Evolutionary conservation across 2,113 vertebrate genomes (phyloP).

Genomic region (Oophaga pumilio): DNA sequence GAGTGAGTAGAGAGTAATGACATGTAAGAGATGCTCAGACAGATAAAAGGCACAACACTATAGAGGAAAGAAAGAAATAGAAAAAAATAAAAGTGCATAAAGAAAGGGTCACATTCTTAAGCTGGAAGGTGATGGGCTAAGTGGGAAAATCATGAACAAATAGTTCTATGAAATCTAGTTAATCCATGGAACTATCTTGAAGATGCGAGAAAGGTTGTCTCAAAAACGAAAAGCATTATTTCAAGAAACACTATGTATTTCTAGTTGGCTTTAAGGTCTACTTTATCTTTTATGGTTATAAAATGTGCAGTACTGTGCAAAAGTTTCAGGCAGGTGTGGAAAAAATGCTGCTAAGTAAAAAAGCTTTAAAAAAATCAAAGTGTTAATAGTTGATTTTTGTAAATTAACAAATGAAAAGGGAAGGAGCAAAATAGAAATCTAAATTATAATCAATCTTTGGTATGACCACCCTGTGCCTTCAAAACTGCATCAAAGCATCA

Average conservation of each 20-base stretch:
- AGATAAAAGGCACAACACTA: neutral
- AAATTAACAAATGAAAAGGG: too few relatives aligned
- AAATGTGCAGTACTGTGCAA: too few relatives aligned
- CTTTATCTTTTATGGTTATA: neutral
- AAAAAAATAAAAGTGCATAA: constrained; percentile 13
- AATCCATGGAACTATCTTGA: neutral
- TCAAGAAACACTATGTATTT: neutral
- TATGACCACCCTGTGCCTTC: too few relatives aligned
- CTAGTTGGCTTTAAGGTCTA: neutral
- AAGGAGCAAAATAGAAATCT: too few relatives aligned
- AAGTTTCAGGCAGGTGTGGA: too few relatives aligned
- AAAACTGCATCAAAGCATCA: too few relatives aligned
- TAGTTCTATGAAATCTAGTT: constrained; percentile 8
- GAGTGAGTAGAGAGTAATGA: constrained; percentile 31
- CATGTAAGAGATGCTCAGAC: constrained; percentile 22
- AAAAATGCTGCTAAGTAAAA: too few relatives aligned
- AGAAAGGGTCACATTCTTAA: constrained; percentile 7
- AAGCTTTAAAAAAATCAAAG: too few relatives aligned
- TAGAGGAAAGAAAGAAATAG: neutral
- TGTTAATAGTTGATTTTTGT: too few relatives aligned
- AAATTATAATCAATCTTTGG: too few relatives aligned
- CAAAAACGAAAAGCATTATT: neutral
- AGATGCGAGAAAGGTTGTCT: neutral
- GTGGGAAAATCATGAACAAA: constrained; percentile 35
- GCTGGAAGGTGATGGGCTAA: constrained; percentile 1